phyloP scores from a whole-genome alignment of 1,140 invertebrate species.

The Yoshiicerus persimilis region DNA sequence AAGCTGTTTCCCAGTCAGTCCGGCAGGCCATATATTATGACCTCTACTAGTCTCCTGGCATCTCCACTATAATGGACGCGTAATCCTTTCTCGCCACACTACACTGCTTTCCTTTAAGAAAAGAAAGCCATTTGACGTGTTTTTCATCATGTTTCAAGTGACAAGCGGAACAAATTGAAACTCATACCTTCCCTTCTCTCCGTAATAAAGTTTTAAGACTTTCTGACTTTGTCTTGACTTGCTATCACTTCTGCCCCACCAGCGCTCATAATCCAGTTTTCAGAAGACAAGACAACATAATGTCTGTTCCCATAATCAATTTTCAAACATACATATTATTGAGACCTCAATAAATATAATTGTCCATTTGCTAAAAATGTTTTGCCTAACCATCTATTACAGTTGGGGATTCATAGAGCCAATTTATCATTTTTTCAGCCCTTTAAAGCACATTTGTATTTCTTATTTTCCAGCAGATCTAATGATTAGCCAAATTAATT shows the following conservation, averaged over 20 bases:
- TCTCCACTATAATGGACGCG: no score
- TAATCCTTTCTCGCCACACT: neutral
- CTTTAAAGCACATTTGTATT: no score
- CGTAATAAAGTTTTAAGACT: constrained; percentile 36
- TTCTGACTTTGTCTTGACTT: neutral
- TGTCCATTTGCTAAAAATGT: no score
- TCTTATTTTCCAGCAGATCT: no score
- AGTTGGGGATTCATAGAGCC: no score
- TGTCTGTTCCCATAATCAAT: neutral
- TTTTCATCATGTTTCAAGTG: constrained; percentile 42
- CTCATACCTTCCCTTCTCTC: constrained; percentile 11
- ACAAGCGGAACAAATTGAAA: constrained; percentile 45
- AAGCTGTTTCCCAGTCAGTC: neutral
- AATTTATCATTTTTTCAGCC: no score
- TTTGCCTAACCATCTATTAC: no score
- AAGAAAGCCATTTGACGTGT: constrained; percentile 28
- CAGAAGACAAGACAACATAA: neutral
- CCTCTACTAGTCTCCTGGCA: no score
- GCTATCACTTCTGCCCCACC: neutral
- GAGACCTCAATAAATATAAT: no score
- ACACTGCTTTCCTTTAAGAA: neutral
- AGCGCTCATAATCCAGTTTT: neutral
- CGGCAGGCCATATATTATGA: neutral
- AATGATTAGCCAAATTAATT: no score
- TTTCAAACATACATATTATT: neutral